Percentiles rank a stretch among this genome's conserved stretches.
phyloP scores from a whole-genome alignment of 2,113 vertebrate genomes.

The Petrocephalus microphthalmus region DNA sequence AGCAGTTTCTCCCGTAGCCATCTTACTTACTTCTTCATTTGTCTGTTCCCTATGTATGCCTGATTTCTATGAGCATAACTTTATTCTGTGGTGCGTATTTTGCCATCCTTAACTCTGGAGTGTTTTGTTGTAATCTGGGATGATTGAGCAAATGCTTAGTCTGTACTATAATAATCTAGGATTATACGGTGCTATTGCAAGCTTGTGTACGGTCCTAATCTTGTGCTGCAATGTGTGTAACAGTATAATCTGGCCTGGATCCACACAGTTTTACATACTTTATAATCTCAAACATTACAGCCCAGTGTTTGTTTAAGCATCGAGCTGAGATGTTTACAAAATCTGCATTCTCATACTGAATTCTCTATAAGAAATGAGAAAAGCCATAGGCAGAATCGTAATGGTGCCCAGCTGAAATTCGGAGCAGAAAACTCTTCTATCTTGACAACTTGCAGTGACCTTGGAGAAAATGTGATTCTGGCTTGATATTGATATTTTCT shows the following conservation, averaged over 20 bases:
- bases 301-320: conserved; percentile 36
- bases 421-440: not conserved
- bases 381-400: not conserved
- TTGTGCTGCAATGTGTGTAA: conserved; percentile 32
- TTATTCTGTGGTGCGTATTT: not conserved
- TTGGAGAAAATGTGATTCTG: not conserved
- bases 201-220: conserved; percentile 30
- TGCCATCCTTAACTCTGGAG: not conserved
- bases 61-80: not conserved
- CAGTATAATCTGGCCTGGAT: conserved; percentile 35
- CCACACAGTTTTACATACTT: conserved; percentile 36
- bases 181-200: conserved; percentile 44
- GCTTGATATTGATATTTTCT: not conserved
- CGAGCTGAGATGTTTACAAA: conserved; percentile 39
- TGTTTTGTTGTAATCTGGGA: conserved; percentile 32
- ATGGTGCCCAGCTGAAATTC: not conserved
- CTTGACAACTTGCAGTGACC: not conserved
- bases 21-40: not conserved
- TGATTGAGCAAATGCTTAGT: conserved; percentile 29
- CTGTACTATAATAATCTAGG: conserved; percentile 50
- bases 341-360: conserved; percentile 35
- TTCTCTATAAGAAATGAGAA: conserved; percentile 23
- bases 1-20: conserved; percentile 17
- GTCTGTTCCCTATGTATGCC: not conserved
- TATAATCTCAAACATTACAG: conserved; percentile 31